Evolutionary conservation across 2,113 vertebrate species (phyloP), one percentile per base, ranked within the genome.

Genomic region (Tonatia bakeri): DNA sequence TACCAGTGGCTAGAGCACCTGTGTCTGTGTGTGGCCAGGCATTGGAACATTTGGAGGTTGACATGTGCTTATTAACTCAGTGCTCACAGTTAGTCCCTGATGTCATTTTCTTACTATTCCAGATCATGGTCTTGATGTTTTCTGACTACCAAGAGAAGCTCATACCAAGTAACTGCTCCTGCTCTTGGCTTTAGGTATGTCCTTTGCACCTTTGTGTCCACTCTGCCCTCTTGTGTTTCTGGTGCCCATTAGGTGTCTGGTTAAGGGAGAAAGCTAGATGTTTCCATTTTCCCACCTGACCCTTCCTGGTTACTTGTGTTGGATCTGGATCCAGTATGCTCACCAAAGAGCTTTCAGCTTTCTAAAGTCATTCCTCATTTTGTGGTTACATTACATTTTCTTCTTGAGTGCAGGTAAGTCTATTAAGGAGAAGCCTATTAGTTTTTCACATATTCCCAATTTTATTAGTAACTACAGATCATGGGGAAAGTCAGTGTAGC

Each of bases 301-400:
- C 7, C 7, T 45, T 24, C 7, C 47, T 43, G 28, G 10, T 40
- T 13, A 31, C 19, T 20, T 31, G 11, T 26, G 61, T 7, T 65
- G 38, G 16, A 13, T 38, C 56, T 19, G 45, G 8, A 31, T 43
- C 36, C 28, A 17, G 0, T 24, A 43, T 14, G 79, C 31, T 90
- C 94, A 94, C 40, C 61, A 88, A 93, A 96, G 84, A 56, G 76
- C 38, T 64, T 92, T 11, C 36, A 90, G 14, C 8, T 33, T 95
- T 90, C 79, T 38, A 83, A 89, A 26, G 0, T 94, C 88, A 91
- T 73, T 64, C 15, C 33, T 92, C 14, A 33, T 64, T 95, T 87
- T 83, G 26, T 1, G 0, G 0, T 24, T 94, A 61, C n/a, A 72
- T 47, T n/a, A 15, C 70, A 31, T 94, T 96, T 92, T 38, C 75